These are phyloP conservation scores for Numenius phaeopus DNA, from an alignment of 2,797 vertebrate genomes.

Conservation along the genomic window DNA sequence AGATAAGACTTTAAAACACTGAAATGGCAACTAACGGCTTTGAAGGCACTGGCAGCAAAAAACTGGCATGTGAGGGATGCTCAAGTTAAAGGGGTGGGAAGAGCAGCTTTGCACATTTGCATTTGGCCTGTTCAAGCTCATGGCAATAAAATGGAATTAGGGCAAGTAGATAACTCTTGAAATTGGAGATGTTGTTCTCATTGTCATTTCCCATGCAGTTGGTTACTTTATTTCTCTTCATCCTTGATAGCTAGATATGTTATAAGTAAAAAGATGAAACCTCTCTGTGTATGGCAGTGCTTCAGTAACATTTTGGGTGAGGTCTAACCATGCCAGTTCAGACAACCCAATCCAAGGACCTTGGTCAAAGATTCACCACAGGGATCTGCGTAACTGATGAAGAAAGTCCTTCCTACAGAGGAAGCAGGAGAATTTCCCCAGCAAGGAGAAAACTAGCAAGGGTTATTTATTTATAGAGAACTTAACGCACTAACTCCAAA, in stretches of 20 bases:
- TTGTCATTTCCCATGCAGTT: neutral
- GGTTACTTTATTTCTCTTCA: neutral
- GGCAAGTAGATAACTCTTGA: neutral
- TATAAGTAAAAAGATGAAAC: neutral
- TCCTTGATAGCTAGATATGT: neutral
- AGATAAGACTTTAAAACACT: constrained; percentile 13
- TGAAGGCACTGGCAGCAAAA: neutral
- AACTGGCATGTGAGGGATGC: neutral
- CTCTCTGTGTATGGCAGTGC: fast-evolving
- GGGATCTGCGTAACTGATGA: neutral
- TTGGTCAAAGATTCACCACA: neutral
- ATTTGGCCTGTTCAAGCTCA: neutral
- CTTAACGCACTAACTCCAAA: neutral
- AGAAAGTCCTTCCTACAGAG: neutral
- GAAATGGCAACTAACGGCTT: neutral
- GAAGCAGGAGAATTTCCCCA: neutral
- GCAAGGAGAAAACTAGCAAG: neutral
- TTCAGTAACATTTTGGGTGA: neutral
- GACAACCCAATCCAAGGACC: neutral
- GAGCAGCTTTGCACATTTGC: neutral
- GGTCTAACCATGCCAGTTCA: neutral
- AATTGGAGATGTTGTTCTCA: neutral
- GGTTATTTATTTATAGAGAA: neutral
- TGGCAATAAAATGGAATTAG: neutral
- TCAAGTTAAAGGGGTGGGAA: neutral